Evolutionary conservation across 2,888 invertebrate genomes (phyloP), one percentile per base, ranked within the genome.

Genomic region (Ecliptopera silaceata): DNA sequence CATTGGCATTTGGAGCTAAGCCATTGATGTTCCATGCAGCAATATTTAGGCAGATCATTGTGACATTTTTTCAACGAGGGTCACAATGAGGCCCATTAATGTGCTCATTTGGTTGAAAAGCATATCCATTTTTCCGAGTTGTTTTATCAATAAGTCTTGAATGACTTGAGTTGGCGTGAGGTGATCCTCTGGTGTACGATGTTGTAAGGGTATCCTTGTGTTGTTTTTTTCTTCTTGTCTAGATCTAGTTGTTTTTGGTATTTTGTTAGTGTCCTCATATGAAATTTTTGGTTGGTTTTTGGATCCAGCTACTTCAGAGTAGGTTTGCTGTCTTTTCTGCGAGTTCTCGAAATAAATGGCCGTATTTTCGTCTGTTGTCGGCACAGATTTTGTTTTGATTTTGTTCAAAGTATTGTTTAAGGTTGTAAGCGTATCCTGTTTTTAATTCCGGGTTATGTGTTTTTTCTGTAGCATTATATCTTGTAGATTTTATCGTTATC

Each of bases 91-190:
- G n/a, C n/a, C n/a, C n/a, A n/a, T n/a, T n/a, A n/a, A n/a, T n/a
- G n/a, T n/a, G n/a, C n/a, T n/a, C n/a, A n/a, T n/a, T n/a, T n/a
- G n/a, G n/a, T n/a, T n/a, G n/a, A n/a, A n/a, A n/a, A n/a, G n/a
- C n/a, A n/a, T n/a, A n/a, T n/a, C n/a, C n/a, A n/a, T n/a, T n/a
- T n/a, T n/a, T n/a, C n/a, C n/a, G n/a, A n/a, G n/a, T n/a, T n/a
- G n/a, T n/a, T n/a, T n/a, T n/a, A n/a, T n/a, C n/a, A n/a, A 12
- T 36, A 36, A 36, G 36, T 36, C 15, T 12, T 36, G 12, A 5
- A 36, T 36, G 36, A 36, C 36, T 36, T 12, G 36, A 8, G 36
- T 36, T 36, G 36, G 36, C 36, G 36, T 36, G 36, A 36, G 36
- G 36, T 36, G 3, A 12, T 36, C 36, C 13, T 36, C 36, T 15